Percentiles rank a stretch among this genome's conserved stretches.
Evolutionary conservation across 2,888 invertebrate genomes (phyloP).

Genomic region (Altica lythri): DNA sequence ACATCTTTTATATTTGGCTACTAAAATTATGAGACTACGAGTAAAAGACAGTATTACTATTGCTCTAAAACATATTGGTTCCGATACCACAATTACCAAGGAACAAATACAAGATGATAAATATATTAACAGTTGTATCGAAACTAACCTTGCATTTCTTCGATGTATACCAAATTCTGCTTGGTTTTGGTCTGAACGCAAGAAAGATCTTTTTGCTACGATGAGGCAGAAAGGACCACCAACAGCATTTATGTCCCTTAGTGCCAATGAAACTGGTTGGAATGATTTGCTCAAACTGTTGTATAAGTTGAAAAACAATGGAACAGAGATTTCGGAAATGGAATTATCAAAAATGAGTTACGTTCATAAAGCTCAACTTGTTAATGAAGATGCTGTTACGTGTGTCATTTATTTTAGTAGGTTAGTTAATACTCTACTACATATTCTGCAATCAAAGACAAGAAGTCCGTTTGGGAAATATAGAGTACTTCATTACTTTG

Average conservation of each 20-base stretch:
- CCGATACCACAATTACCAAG: slow-evolving; percentile 5
- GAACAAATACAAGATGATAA: not conserved
- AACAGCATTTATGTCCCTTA: slow-evolving; percentile 1
- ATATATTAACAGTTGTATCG: slow-evolving; percentile 13
- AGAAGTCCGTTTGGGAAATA: slow-evolving; percentile 48
- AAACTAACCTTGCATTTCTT: slow-evolving; percentile 18
- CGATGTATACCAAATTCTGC: slow-evolving; percentile 12
- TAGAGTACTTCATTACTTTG: slow-evolving; percentile 46
- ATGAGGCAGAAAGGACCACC: slow-evolving; percentile 1
- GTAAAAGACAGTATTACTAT: not conserved
- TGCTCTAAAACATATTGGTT: slow-evolving; percentile 5
- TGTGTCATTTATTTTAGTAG: slow-evolving; percentile 44
- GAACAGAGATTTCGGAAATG: not conserved
- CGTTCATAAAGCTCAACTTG: not conserved
- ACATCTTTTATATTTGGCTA: slow-evolving; percentile 9
- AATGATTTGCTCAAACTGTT: not conserved
- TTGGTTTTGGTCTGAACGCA: slow-evolving; percentile 13
- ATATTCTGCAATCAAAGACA: slow-evolving; percentile 40
- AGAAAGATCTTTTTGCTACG: slow-evolving; percentile 16
- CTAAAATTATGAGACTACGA: slow-evolving; percentile 9
- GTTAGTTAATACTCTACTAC: slow-evolving; percentile 45
- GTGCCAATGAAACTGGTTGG: slow-evolving; percentile 3
- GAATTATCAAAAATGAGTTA: not conserved
- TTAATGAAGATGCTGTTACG: slow-evolving; percentile 26
- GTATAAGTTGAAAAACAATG: slow-evolving; percentile 3